Evolutionary conservation across 1,140 invertebrate genomes (phyloP).

Genomic region (Coenobita brevimanus): DNA sequence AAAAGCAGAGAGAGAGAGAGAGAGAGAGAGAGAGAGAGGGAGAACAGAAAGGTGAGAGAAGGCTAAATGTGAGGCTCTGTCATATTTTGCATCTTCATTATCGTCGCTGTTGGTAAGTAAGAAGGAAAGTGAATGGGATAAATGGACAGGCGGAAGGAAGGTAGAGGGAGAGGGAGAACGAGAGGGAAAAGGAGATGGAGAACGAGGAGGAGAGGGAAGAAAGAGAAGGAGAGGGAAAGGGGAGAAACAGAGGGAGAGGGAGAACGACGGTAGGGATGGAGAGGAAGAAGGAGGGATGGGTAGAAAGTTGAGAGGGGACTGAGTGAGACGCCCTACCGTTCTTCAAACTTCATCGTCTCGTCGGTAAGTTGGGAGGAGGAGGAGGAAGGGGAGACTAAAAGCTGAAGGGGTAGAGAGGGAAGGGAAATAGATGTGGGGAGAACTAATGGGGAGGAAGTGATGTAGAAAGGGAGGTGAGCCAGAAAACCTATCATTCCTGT

Average conservation of each 20-base stretch:
- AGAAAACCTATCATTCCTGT: background rate
- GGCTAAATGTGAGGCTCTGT: no score
- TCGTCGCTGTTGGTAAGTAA: slow-evolving; percentile 17
- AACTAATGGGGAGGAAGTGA: background rate
- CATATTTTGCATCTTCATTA: no score
- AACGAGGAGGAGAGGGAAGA: background rate
- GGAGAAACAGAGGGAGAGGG: no score
- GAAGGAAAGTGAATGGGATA: no score
- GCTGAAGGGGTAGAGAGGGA: background rate
- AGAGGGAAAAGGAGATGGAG: no score
- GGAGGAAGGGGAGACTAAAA: background rate
- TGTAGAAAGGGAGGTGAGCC: background rate
- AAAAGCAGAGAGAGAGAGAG: no score
- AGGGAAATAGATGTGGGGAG: background rate
- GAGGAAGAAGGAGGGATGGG: background rate
- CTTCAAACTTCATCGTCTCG: background rate
- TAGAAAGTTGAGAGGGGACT: background rate
- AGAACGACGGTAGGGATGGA: background rate
- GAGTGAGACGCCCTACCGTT: background rate
- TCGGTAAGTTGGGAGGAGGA: background rate
- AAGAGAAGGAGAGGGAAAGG: background rate
- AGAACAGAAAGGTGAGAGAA: no score
- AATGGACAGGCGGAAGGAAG: background rate
- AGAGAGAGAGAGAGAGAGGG: no score
- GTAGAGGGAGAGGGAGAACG: background rate